Conservation (phyloP, 2,113 vertebrate genomes). For the Morone saxatilis region DNA sequence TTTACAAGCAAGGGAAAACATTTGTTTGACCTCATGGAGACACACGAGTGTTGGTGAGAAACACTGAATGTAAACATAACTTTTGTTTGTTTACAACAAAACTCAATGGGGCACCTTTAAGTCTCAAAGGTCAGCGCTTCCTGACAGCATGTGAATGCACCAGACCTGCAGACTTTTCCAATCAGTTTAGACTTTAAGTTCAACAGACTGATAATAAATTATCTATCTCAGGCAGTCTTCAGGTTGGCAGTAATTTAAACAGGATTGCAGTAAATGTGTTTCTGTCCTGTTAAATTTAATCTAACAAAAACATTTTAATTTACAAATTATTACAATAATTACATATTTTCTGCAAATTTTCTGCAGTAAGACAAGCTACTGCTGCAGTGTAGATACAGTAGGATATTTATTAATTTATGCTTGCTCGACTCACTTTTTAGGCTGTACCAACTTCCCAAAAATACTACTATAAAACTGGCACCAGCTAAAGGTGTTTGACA, state of each 20-base stretch:
- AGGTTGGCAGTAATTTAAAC: neutral
- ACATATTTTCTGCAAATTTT: slow-evolving; percentile 7
- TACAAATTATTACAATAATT: slow-evolving; percentile 21
- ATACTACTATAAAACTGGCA: neutral
- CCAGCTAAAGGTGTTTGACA: slow-evolving; percentile 19
- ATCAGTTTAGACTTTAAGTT: neutral
- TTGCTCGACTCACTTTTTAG: slow-evolving; percentile 36
- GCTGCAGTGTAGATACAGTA: slow-evolving; percentile 38
- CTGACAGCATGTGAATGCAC: slow-evolving; percentile 22
- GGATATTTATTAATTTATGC: slow-evolving; percentile 12
- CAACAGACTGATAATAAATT: neutral
- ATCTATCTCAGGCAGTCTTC: neutral
- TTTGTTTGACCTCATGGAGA: no score
- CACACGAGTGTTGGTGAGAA: neutral
- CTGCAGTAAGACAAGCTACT: neutral
- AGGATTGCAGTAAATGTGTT: neutral
- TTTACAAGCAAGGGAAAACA: neutral
- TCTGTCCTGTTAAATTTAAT: slow-evolving; percentile 21
- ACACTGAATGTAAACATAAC: neutral
- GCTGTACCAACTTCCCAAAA: neutral
- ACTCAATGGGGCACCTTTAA: neutral
- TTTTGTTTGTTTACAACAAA: neutral
- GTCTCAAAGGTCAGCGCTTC: neutral
- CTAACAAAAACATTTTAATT: slow-evolving; percentile 19
- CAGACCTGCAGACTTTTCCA: neutral